phyloP scores from a whole-genome alignment of 2,113 vertebrate genomes.

The Pachyramphus minor region DNA sequence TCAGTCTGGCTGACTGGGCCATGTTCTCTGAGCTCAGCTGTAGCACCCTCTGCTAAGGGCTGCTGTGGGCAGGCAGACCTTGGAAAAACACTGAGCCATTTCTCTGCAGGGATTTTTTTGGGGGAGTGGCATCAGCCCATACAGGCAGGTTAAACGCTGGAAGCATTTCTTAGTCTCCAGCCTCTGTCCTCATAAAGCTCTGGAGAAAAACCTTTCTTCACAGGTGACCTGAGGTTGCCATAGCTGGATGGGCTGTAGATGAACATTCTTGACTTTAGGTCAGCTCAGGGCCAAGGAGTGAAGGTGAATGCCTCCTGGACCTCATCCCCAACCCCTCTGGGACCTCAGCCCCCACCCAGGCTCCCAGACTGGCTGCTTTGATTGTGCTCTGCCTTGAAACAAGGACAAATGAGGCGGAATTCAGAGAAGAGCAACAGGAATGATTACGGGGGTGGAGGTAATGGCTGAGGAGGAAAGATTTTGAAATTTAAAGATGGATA shows the following conservation, averaged over 20 bases:
- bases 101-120: neutral
- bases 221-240: neutral
- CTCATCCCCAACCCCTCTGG: neutral
- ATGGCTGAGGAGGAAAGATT: slow-evolving; percentile 54
- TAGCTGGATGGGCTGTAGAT: neutral
- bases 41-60: neutral
- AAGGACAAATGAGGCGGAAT: slow-evolving; percentile 21
- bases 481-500: slow-evolving; percentile 41
- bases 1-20: neutral
- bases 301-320: neutral
- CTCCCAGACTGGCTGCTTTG: neutral
- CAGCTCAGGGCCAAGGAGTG: neutral
- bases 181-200: neutral
- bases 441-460: slow-evolving; percentile 23
- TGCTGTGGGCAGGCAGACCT: neutral
- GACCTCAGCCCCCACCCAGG: neutral
- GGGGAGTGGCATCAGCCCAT: neutral
- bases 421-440: slow-evolving; percentile 35
- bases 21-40: neutral
- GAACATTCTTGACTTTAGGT: neutral
- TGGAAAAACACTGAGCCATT: neutral
- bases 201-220: neutral
- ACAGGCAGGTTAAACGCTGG: neutral
- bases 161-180: neutral
- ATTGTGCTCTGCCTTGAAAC: neutral